Conservation (phyloP, 2,797 vertebrate species). For the Tokudaia muenninki region DNA sequence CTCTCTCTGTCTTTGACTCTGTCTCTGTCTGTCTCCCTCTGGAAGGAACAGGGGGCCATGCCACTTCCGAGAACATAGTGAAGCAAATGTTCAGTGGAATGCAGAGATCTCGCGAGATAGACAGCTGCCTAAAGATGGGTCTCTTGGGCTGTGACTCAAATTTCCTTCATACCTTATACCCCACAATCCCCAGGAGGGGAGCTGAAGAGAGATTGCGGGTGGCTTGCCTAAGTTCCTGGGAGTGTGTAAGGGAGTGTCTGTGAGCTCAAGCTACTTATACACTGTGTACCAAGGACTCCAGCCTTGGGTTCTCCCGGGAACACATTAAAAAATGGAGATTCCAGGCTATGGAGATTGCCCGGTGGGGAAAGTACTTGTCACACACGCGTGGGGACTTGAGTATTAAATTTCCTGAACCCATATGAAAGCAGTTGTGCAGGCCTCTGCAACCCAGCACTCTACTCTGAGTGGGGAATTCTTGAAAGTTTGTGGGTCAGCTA, state of each 20-base stretch:
- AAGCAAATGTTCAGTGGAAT: background rate
- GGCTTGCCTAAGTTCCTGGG: background rate
- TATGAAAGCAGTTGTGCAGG: background rate
- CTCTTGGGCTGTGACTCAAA: background rate
- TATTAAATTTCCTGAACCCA: background rate
- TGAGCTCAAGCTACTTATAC: background rate
- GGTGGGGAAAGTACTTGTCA: background rate
- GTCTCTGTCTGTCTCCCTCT: background rate
- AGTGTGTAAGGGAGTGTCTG: background rate
- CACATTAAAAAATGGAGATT: background rate
- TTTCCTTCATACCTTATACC: background rate
- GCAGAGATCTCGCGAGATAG: background rate
- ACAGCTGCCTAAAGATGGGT: background rate
- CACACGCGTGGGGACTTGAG: background rate
- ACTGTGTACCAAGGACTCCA: background rate
- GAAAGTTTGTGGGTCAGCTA: background rate
- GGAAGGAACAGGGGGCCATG: background rate
- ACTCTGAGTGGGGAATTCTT: background rate
- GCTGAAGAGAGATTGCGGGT: background rate
- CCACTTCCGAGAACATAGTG: background rate
- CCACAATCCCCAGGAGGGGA: background rate
- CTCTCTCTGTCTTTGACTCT: too few relatives aligned
- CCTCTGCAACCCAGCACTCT: background rate
- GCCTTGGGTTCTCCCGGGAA: background rate
- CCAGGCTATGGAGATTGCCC: background rate